Base-by-base conservation (phyloP, 2,888 invertebrate species). In the Torymus auratus region DNA sequence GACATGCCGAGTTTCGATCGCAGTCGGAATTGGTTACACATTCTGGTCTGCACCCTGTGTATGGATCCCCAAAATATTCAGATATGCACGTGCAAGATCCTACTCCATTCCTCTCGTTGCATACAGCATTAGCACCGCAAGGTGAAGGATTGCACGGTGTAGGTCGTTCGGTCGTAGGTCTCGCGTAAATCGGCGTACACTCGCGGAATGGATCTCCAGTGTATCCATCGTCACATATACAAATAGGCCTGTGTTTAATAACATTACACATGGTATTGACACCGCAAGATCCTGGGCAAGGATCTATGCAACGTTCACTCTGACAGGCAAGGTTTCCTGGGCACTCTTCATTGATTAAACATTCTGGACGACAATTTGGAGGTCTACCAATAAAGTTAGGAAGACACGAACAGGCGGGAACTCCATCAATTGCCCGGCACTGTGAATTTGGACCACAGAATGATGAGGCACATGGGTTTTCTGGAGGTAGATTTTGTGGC, bases 51-150 rank as follows among this genome's bases (percentile, higher is more conserved):
- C 97, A 97, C 80, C 96, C 95, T 1, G 94, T 94, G 88, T 96
- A 96, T 0, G 97, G 97, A 91, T 97, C 96, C 56, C 97, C 97
- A 85, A 94, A 95, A 90, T 96, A 97, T 88, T 96, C 96, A 13
- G 95, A 94, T 77, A 95, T 91, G 88, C 97, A 97, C 14, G 94
- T 93, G 88, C 97, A 97, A 17, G 96, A 95, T 70, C 96, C 97
- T 17, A 96, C 96, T 53, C 95, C 95, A 89, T 95, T 95, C 85
- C 94, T 93, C 91, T 96, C 96, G 88, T 94, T 96, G 88, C 97
- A 98, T 79, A 95, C 87, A 13, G 97, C 94, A 90, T 97, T 97
- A 13, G 95, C 94, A 52, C 97, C 97, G 88, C 97, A 97, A 2
- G 97, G 97, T 53, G 96, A 96, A 55, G 96, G 96, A 89, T 95